Base-by-base conservation (phyloP, 2,888 invertebrate species). In the Drosophila glabriapex region DNA sequence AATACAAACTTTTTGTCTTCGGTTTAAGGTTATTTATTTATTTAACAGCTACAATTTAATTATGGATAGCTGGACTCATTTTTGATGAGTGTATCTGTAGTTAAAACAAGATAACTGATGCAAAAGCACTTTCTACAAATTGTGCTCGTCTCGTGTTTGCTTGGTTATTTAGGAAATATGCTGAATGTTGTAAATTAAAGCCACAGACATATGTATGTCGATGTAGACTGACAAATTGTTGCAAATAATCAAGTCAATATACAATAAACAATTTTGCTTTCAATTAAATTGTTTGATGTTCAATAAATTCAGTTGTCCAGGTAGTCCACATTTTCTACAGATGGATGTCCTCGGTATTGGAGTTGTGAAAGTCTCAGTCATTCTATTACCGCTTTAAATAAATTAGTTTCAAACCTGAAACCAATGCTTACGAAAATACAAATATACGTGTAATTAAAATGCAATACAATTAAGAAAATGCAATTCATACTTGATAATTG, bases 81-180 rank as follows among this genome's bases (percentile, higher is more conserved):
- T 56, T 56, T 12, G 25, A 29, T 19, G 33, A 28, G 19, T 46
- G 62, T n/a, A 29, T 33, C 54, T 33, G 2, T 31, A n/a, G 39
- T 28, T 7, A 19, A 33, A 28, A 29, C 7, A 49, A 28, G 55
- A 6, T 35, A 50, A 50, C 28, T 55, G 67, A 66, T 35, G 75
- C 58, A 74, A 75, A 52, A 67, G 37, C 43, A 75, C 53, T 54
- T 60, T 59, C 41, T 37, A 73, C 72, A 73, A 55, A 59, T 55
- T 73, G 58, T 65, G 39, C 31, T 69, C 41, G 33, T 14, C 29
- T 33, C 25, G 6, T 64, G 62, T 62, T 64, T 46, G 43, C 29
- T 53, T 54, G 54, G 54, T 9, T 54, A 39, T 68, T 37, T 41
- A 28, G 69, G 6, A 19, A 68, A 68, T 39, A 16, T 19, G 6